These are phyloP conservation scores for Poecile atricapillus DNA, from an alignment of 2,113 vertebrate genomes.

Conservation along the genomic window DNA sequence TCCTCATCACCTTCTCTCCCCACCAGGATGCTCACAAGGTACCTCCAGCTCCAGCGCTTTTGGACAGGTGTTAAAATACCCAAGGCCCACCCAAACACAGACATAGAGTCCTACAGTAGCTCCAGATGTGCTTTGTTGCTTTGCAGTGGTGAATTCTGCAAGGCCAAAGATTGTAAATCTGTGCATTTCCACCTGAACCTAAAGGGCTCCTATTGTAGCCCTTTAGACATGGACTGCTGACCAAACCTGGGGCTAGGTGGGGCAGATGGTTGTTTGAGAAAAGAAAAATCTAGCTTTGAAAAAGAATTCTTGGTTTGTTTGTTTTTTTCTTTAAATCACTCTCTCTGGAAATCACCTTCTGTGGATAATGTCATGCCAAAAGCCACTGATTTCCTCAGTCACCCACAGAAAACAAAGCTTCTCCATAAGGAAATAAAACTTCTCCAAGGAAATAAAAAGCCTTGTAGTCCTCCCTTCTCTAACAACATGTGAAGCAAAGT, in stretches of 20 bases:
- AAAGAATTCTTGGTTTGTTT: background rate
- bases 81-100: background rate
- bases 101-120: background rate
- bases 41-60: fast-evolving
- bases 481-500: background rate
- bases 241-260: background rate
- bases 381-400: background rate
- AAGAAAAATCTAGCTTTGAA: background rate
- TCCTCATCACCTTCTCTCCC: background rate
- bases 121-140: background rate
- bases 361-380: background rate
- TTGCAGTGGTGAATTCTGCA: background rate
- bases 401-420: background rate
- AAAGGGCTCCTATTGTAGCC: background rate
- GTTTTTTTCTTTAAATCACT: background rate
- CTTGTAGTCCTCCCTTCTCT: background rate
- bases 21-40: background rate
- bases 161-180: background rate
- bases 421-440: background rate
- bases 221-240: background rate
- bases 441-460: background rate
- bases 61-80: background rate
- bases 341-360: background rate
- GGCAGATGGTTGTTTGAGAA: too few species aligned
- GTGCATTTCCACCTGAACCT: background rate